Evolutionary conservation across 2,888 invertebrate species (phyloP), one percentile per base, ranked within the genome.

Genomic region (Eupelmus urozonus): DNA sequence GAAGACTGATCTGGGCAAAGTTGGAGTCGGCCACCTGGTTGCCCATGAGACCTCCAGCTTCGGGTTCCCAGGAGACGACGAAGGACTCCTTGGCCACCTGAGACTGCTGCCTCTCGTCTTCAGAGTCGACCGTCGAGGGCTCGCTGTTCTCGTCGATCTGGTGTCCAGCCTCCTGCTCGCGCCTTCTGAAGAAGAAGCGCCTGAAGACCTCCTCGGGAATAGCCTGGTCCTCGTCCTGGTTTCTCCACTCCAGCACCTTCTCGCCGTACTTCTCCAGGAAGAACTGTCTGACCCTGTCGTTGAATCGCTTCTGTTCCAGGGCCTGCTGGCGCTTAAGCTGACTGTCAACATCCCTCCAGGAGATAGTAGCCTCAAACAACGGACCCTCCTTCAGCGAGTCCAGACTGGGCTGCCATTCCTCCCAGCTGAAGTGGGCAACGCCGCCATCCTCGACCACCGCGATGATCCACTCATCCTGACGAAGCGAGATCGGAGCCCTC

Each of bases 61-160:
- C 87, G 0, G 89, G 88, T 65, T 88, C 88, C 89, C 89, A 89
- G 2, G 89, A 87, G 0, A 89, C 88, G 7, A 89, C 87, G 74
- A 84, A 89, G 0, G 88, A 86, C 40, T 87, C 84, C 45, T 84
- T 84, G 4, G 74, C 79, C 0, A 80, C 79, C 18, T 81, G 76
- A 27, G 76, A 76, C 4, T 59, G 72, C 18, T 69, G 63, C 0
- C 65, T 25, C 9, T 83, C 83, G 62, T 81, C 80, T 0, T 77
- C 79, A 13, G 81, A 82, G 59, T 83, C 82, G 0, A 80, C 78
- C 1, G 82, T 84, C 0, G 84, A 83, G 2, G 85, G 86, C 9
- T 84, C 83, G 9, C 82, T 82, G 67, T 85, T 83, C 20, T 85
- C 85, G 18, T 81, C 81, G 34, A 82, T 79, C 18, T 81, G 80